Evolutionary conservation across 2,797 vertebrate species (phyloP), one percentile per base, ranked within the genome.

Genomic region (Monodelphis domestica): DNA sequence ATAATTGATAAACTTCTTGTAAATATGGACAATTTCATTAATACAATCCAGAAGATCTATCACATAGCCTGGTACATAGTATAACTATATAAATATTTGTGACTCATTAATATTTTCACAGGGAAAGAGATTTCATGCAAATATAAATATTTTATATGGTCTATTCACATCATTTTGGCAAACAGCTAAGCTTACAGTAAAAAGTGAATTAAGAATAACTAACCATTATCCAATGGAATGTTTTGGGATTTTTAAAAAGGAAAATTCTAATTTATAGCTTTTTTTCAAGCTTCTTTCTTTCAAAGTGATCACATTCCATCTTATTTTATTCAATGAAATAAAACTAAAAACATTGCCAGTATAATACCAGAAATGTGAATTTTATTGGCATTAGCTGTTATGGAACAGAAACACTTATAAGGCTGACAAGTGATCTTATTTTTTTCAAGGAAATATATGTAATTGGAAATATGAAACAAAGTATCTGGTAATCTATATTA

Each of bases 61-160:
- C 29, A 12, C 30, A 59, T 57, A 12, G 30, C 57, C 11, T 59
- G 4, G 10, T 30, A 30, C 33, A 30, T 4, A 59, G 29, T 59
- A 59, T 28, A 4, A 59, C 29, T 59, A 28, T 30, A 59, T 33
- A 59, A 59, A 4, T 30, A 59, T 30, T 59, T 59, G 29, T 30
- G 30, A 59, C 30, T 57, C 56, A 57, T 57, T 96, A 95, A 94
- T 29, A 87, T 78, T 96, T 45, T 87, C 54, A 91, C 14, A 94
- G 56, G n/a, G 94, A 94, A 94, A 95, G 15, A 55, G 94, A 97
- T 91, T 93, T 89, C 90, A 55, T 1, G 92, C 26, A 96, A 97
- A 97, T 94, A 45, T 54, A 95, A 92, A 96, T 91, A 92, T 97
- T 26, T 95, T 97, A 95, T 93, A 29, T 90, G 95, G 14, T 95